Evolutionary conservation across 1,140 invertebrate genomes (phyloP), one percentile per base, ranked within the genome.

Genomic region (Drosophila takahashii): DNA sequence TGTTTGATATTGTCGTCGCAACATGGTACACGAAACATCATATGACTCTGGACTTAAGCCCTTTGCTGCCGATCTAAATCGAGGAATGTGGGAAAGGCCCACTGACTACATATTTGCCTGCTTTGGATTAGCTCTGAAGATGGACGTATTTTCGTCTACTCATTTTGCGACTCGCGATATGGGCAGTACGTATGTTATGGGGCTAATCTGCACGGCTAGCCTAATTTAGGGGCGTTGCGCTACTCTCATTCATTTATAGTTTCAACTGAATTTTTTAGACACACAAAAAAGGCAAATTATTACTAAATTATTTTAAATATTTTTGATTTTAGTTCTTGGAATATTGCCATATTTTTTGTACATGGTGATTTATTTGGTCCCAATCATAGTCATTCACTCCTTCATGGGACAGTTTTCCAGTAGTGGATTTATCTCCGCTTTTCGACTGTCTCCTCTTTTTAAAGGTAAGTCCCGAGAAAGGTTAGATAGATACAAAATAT

Each of bases 331-430:
- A 90, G 85, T 90, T 22, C 65, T 66, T n/a, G 65, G 77, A 11
- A 73, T 80, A 7, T 0, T 90, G 18, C 86, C 90, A 0, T 90
- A 86, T 47, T 70, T 75, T 41, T 7, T 91, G 7, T 85, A 84
- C 69, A 66, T 92, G 74, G 67, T 50, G 0, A n/a, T 90, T 0
- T 92, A 77, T 51, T 48, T 90, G 26, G 77, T 91, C 7, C 90
- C 90, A 2, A 75, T 92, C 29, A 37, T 92, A 59, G 74, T 92
- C 6, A 89, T 92, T 22, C 90, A 92, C 48, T 85, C 84, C n/a
- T 92, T 89, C 53, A 73, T 92, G 83, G 90, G 90, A 0, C 90
- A 92, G 44, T 92, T 92, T 42, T 91, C 90, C 0, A 92, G 86
- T 61, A 91, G 83, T 34, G 90, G 90, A 3, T 92, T 86, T 18